Evolutionary conservation across 2,888 invertebrate species (phyloP).

Genomic region (Philonicus albiceps): DNA sequence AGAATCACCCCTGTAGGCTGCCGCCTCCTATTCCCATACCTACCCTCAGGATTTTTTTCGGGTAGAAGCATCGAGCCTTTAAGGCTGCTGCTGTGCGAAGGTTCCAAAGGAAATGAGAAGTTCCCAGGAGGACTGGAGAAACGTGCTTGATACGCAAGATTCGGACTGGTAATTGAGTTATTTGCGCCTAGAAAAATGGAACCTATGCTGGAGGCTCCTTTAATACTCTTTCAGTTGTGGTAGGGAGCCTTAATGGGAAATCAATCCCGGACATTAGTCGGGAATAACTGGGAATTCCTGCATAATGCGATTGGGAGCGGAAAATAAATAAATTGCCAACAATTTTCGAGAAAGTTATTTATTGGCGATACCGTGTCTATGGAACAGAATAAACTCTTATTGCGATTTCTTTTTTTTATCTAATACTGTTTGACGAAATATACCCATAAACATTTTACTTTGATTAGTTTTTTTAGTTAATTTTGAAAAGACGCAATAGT

Average conservation of each 20-base stretch:
- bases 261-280: slow-evolving; percentile 19
- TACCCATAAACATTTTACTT: background rate
- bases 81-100: background rate
- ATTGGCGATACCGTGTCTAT: background rate
- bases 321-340: background rate
- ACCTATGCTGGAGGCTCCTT: background rate
- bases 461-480: no score
- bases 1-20: background rate
- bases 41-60: background rate
- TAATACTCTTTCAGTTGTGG: background rate
- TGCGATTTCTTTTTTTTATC: background rate
- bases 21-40: background rate
- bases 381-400: background rate
- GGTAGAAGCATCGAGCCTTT: background rate
- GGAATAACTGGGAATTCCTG: background rate
- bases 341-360: background rate
- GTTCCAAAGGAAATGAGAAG: background rate
- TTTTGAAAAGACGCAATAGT: no score
- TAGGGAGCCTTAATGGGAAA: slow-evolving; percentile 9
- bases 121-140: background rate
- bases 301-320: background rate
- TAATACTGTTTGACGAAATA: background rate
- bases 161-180: slow-evolving; percentile 38
- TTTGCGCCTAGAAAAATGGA: slow-evolving; percentile 18
- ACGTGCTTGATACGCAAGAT: slow-evolving; percentile 41